These are phyloP conservation scores for Lasioglossum leucozonium DNA, from an alignment of 2,888 invertebrate species.

Conservation along the genomic window DNA sequence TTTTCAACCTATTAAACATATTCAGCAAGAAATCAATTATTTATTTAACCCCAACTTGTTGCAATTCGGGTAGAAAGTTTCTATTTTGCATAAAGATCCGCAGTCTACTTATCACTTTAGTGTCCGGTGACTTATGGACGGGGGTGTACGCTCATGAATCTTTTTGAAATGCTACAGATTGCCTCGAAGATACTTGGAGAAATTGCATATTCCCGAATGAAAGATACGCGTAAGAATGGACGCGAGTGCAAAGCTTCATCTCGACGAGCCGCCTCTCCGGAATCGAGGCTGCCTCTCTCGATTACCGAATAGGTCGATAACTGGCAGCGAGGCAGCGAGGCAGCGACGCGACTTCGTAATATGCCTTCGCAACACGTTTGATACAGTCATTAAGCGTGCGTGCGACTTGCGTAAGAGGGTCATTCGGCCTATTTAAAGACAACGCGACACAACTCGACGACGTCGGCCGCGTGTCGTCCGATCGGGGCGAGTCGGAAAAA, in stretches of 20 bases:
- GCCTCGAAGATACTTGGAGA: too few relatives aligned
- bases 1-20: too few relatives aligned
- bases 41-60: too few relatives aligned
- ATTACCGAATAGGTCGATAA: conserved; percentile 36
- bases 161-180: too few relatives aligned
- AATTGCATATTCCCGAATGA: too few relatives aligned
- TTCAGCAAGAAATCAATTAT: too few relatives aligned
- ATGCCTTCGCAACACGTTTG: conserved; percentile 24
- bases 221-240: too few relatives aligned
- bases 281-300: background rate
- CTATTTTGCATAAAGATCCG: too few relatives aligned
- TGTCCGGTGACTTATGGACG: too few relatives aligned
- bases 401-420: conserved; percentile 40
- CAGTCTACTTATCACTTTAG: too few relatives aligned
- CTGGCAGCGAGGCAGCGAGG: conserved; percentile 13
- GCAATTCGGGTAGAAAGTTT: too few relatives aligned
- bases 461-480: background rate
- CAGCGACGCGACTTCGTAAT: conserved; percentile 8
- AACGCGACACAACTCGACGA: conserved; percentile 3
- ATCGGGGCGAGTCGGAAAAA: conserved; percentile 19
- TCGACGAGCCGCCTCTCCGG: background rate
- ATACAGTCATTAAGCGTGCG: conserved; percentile 28
- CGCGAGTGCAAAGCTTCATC: background rate
- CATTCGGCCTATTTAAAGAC: conserved; percentile 47
- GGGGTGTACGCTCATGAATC: too few relatives aligned